Base-by-base conservation (phyloP, 2,113 vertebrate species). In the Terrapene triunguis region DNA sequence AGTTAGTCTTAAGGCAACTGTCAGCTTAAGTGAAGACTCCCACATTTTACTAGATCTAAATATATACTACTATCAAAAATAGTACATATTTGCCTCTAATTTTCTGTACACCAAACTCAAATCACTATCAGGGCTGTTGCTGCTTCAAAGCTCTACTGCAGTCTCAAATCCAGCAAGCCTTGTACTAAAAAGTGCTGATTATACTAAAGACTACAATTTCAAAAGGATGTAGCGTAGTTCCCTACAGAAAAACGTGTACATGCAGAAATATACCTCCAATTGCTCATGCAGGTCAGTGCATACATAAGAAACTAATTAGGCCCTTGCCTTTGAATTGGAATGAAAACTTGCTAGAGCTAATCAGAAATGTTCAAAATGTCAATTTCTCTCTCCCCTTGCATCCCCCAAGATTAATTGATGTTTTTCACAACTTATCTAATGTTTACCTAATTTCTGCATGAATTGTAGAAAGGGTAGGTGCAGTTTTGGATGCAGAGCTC, bases 11-110 rank as follows among this genome's bases (percentile, higher is more conserved):
- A 85, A 95, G 76, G 48, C 53, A 92, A 55, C 48, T 82, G 87
- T 53, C 65, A 92, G 11, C 89, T 89, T 87, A 89, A 96, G 94
- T 82, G 51, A 90, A 79, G 38, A 91, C 65, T 53, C 42, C 10
- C 17, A 32, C 3, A 51, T 82, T 89, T 76, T 62, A 35, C 90
- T 89, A 65, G 1, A 1, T 1, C 47, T 53, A 83, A 87, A 82
- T 14, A 5, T 38, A 72, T 0, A 2, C 1, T 85, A 9, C 78
- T 5, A 62, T 44, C 21, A 25, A 55, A 90, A 89, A 16, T 74
- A 24, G 24, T 51, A 78, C 48, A 54, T 11, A 16, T 8, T 50
- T 14, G 32, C 38, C 13, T 86, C 55, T 79, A 24, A 51, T 12
- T 80, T 87, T 88, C 79, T 62, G 86, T 79, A 47, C 0, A 85